Evolutionary conservation across 2,113 vertebrate species (phyloP).

Genomic region (Sigmodon hispidus): DNA sequence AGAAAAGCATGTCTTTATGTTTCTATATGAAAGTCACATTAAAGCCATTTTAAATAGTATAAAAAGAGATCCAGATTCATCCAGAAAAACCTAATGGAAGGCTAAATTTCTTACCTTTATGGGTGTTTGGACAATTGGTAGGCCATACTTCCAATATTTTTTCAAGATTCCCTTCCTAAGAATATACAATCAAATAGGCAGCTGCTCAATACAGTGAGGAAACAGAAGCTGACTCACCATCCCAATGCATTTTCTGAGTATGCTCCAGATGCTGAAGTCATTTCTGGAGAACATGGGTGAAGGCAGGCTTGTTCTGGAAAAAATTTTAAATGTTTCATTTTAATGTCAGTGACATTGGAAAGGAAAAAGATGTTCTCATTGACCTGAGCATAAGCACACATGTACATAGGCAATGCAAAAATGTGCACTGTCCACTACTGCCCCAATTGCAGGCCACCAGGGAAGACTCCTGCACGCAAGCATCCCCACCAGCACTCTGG

Average conservation of each 20-base stretch:
- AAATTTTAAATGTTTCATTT: slow-evolving; percentile 40
- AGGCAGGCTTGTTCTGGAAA: slow-evolving; percentile 92
- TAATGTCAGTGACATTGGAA: background rate
- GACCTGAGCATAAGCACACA: background rate
- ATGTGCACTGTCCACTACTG: background rate
- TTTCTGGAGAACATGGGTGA: slow-evolving; percentile 98
- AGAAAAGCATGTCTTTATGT: background rate
- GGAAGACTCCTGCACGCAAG: too few species aligned
- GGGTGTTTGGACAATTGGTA: background rate
- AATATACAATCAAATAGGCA: background rate
- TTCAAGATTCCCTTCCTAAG: background rate
- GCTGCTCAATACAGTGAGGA: background rate
- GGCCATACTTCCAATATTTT: background rate
- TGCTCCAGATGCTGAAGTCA: slow-evolving; percentile 98
- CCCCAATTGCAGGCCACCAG: too few species aligned
- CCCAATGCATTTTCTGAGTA: slow-evolving; percentile 98
- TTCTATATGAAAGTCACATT: background rate
- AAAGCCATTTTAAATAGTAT: background rate
- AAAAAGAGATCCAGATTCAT: background rate
- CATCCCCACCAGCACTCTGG: too few species aligned
- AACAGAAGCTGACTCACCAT: slow-evolving; percentile 89
- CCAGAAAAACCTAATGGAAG: background rate
- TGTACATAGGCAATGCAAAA: background rate
- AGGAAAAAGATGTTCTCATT: background rate
- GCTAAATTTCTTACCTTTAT: background rate